Base-by-base conservation (phyloP, 2,797 vertebrate species). In the Helicolenus hilgendorfi region DNA sequence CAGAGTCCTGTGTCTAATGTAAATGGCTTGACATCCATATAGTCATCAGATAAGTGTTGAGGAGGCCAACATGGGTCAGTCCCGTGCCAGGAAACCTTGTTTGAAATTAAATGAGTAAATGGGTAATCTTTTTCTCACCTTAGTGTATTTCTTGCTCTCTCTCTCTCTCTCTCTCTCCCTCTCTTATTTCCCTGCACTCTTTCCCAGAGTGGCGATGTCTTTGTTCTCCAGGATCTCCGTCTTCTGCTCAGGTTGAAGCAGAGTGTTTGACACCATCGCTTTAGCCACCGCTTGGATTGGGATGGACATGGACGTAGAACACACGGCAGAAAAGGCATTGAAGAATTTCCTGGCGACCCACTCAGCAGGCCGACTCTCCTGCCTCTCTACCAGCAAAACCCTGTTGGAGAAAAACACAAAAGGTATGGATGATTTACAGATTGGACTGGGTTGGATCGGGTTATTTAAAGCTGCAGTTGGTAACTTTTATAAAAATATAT, bases 161-260 rank as follows among this genome's bases (percentile, higher is more conserved):
- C 0, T 38, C 27, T 27, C 27, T 27, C 27, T 27, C 58, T 62
- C 7, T 18, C 22, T 41, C 71, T 83, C 65, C 18, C 41, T 45
- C 41, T 45, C 15, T 45, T 49, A 93, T 71, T 96, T 94, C 33
- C 45, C 81, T 10, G 75, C 45, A 0, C 71, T 81, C 77, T 96
- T 97, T 15, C 95, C 97, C 87, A 98, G 93, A 5, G 41, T 11
- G 6, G 90, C 65, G 33, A 98, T 97, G 81, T 82, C 94, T 83
- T 97, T 97, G 90, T 98, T 98, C 70, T 98, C 98, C 80, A 98
- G 94, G 87, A 98, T 94, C 14, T 87, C 97, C 3, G 71, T 88
- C 78, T 95, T 96, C 79, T 92, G 84, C 49, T 96, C 88, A 0
- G 92, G 94, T 3, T 93, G 88, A 11, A 95, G 83, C 73, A 98